A percentile compares a stretch with the other conserved stretches of the same genome.
These are phyloP conservation scores for Trissoscelio sp. DNA, from an alignment of 2,888 invertebrate genomes.

Conservation along the genomic window DNA sequence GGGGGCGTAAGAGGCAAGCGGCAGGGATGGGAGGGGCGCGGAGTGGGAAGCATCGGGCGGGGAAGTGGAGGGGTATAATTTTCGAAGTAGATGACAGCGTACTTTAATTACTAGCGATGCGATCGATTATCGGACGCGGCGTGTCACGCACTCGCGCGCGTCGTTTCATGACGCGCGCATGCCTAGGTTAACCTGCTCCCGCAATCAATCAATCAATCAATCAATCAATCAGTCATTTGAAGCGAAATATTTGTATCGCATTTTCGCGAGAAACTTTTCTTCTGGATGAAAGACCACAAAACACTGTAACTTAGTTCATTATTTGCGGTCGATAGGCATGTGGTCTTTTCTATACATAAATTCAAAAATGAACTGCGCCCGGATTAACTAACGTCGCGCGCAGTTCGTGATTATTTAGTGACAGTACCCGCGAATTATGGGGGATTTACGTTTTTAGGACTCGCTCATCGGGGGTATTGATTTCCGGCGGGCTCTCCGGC, in stretches of 20 bases:
- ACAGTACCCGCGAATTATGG: conserved; percentile 5
- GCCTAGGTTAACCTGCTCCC: conserved; percentile 53
- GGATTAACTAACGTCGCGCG: conserved; percentile 6
- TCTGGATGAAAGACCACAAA: neutral
- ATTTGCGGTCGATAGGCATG: conserved; percentile 27
- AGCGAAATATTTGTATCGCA: neutral
- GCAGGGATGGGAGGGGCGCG: conserved; percentile 46
- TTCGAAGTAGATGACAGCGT: conserved; percentile 67
- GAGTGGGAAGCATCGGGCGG: conserved; percentile 54
- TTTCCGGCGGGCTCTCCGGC: neutral
- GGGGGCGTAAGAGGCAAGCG: conserved; percentile 63
- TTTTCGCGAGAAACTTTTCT: neutral
- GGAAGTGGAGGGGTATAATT: conserved; percentile 66
- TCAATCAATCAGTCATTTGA: conserved; percentile 16
- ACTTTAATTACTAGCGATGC: conserved; percentile 65
- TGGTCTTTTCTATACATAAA: too few relatives aligned
- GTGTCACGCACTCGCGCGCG: conserved; percentile 37
- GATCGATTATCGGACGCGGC: conserved; percentile 51
- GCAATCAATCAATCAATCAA: conserved; percentile 45
- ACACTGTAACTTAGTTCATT: neutral
- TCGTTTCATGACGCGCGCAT: conserved; percentile 29
- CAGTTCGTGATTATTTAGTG: conserved; percentile 27
- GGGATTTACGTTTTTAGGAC: conserved; percentile 21
- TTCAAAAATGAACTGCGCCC: conserved; percentile 15
- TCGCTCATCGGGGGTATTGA: neutral